Evolutionary conservation across 92 coral and sea anemone species (phyloP), one percentile per base, ranked within the genome.

Genomic region (Epizoanthus fatuus): DNA sequence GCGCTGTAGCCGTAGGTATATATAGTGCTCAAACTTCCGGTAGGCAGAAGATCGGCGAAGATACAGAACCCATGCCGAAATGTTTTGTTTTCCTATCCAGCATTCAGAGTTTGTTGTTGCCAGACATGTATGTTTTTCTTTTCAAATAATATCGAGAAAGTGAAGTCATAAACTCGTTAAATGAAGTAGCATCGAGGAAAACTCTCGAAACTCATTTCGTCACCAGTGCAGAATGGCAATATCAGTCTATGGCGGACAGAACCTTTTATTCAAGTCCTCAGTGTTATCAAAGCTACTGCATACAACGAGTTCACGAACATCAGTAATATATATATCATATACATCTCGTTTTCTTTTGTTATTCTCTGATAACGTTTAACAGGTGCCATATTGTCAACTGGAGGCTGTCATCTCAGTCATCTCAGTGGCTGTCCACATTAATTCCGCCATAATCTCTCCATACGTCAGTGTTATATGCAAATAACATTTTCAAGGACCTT

Each of bases 381-480:
- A 66, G 38, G 69, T 63, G 42, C 38, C 12, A 63, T 7, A 17
- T 15, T 66, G 40, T 42, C 17, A 25, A 29, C 42, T 32, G n/a
- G 16, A 37, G 72, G 16, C 49, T 66, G 45, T 66, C 20, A 66
- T 66, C 19, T 13, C 40, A 56, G 45, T 66, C 20, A 66, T 66
- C 19, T 13, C 40, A 56, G 42, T 39, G 63, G 55, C 42, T 4
- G 15, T 17, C 17, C 8, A 38, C 40, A 37, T 38, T 22, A 37
- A 42, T 15, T 35, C 13, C 53, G 22, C 19, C 70, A 59, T 54
- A 57, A 39, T 38, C 22, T 14, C 10, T 75, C 49, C 54, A 40
- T 55, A 60, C 56, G 81, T 56, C 65, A 77, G 69, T 19, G 11
- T 40, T 14, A 53, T 77, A 77, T 77, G 82, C 82, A 77, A 77